Conservation (phyloP, 2,797 vertebrate genomes). For the Chelonia mydas region DNA sequence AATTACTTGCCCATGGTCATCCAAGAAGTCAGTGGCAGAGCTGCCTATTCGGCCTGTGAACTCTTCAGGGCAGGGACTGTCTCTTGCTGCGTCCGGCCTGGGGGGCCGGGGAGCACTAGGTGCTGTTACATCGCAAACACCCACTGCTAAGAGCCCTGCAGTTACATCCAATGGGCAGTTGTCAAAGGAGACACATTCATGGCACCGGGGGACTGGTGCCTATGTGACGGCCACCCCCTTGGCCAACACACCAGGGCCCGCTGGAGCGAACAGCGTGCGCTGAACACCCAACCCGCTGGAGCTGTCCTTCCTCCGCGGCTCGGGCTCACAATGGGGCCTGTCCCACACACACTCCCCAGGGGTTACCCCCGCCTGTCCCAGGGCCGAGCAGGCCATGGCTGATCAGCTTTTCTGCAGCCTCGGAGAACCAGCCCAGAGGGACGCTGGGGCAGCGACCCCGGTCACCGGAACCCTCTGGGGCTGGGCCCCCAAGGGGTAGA, state of each 20-base stretch:
- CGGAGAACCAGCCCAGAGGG: too few relatives aligned
- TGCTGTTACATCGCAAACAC: not conserved
- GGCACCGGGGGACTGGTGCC: not conserved
- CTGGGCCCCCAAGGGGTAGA: too few relatives aligned
- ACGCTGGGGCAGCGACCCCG: too few relatives aligned
- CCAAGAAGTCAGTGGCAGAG: not conserved
- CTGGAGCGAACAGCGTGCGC: too few relatives aligned
- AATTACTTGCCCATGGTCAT: not conserved
- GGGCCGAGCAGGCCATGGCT: too few relatives aligned
- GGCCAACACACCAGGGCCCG: not conserved
- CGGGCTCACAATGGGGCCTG: not conserved
- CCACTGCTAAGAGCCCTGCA: not conserved
- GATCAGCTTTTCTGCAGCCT: too few relatives aligned
- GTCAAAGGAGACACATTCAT: not conserved
- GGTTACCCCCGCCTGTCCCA: too few relatives aligned
- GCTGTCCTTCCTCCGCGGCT: not conserved
- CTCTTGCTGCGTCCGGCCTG: too few relatives aligned
- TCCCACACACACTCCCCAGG: too few relatives aligned
- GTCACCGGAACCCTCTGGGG: too few relatives aligned
- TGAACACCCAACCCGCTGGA: not conserved
- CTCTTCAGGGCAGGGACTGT: not conserved
- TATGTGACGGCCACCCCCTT: too few relatives aligned
- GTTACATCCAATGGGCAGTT: not conserved
- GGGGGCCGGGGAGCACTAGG: not conserved
- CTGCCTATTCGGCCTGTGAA: not conserved